Evolutionary conservation across 2,797 vertebrate species (phyloP).

Genomic region (Rhodeus uyekii): DNA sequence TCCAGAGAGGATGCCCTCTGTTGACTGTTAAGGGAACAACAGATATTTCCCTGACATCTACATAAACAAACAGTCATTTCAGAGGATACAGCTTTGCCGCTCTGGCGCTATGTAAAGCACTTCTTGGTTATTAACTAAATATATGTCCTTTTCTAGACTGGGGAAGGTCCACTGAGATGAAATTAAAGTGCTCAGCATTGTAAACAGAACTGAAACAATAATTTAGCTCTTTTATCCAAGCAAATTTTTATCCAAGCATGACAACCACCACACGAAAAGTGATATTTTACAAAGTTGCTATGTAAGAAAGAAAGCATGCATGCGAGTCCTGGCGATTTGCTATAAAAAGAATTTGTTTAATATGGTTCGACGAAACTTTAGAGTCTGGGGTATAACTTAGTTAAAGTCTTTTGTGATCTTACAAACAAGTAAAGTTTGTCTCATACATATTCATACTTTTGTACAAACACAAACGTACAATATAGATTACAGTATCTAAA

Average conservation of each 20-base stretch:
- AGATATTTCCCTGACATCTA: slow-evolving; percentile 26
- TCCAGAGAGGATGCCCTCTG: slow-evolving; percentile 32
- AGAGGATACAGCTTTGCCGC: not conserved
- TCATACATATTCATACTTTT: not conserved
- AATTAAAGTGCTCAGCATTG: not conserved
- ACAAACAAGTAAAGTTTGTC: too few species aligned
- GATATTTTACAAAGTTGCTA: not conserved
- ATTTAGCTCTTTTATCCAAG: not conserved
- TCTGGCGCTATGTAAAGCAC: not conserved
- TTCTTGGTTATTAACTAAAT: slow-evolving; percentile 8
- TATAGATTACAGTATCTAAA: not conserved
- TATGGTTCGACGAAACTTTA: too few species aligned
- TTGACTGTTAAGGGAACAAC: slow-evolving; percentile 28
- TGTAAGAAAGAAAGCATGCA: not conserved
- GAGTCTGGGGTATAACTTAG: too few species aligned
- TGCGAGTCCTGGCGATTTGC: not conserved
- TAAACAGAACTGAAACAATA: not conserved
- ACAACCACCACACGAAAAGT: not conserved
- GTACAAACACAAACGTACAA: not conserved
- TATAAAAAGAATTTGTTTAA: not conserved
- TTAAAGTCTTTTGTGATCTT: too few species aligned
- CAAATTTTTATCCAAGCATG: not conserved
- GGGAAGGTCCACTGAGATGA: not conserved
- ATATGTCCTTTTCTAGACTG: not conserved
- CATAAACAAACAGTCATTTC: slow-evolving; percentile 31